Base-by-base conservation (phyloP, 2,797 vertebrate genomes). In the Sciurus vulgaris region DNA sequence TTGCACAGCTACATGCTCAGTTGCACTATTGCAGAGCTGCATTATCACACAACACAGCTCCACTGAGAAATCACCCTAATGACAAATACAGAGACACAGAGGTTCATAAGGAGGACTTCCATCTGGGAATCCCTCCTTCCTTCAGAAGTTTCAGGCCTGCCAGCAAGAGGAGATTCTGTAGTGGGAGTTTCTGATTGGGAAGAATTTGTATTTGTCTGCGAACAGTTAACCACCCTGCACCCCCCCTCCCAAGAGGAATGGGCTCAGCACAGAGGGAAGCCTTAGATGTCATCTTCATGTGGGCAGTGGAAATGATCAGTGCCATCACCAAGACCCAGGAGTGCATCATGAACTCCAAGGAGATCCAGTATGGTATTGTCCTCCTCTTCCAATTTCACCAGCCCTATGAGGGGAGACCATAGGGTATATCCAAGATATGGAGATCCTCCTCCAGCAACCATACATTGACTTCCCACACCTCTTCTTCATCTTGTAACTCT, bases 261-360 rank as follows among this genome's bases (percentile, higher is more conserved):
- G 99, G 99, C 97, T 99, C 99, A 0, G 99, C 99, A 0, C 99
- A 99, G 98, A 99, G 98, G 17, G 99, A 99, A 92, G 99, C 99
- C 0, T 97, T 99, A 97, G 99, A 99, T 2, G 99, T 99, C 54
- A 56, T 56, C 28, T 99, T 99, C 22, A 99, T 99, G 99, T 99
- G 99, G 98, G 99, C 99, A 54, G 99, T 99, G 99, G 99, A 99
- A 97, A 99, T 99, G 99, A 99, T 99, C 97, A 99, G 99, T 0
- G 99, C 99, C 95, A 99, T 99, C 0, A 99, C 99, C 30, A 99
- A 99, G 98, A 99, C 99, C 0, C 98, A 99, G 18, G 99, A 99
- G 0, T 99, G 99, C 30, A 99, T 99, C 94, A 99, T 99, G 0
- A 99, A 99, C 98, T 99, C 99, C 97, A 99, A 99, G 98, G 99